A percentile compares a stretch with the other conserved stretches of the same genome.
phyloP scores from a whole-genome alignment of 2,888 invertebrate genomes.

The Cephus rjabovi region DNA sequence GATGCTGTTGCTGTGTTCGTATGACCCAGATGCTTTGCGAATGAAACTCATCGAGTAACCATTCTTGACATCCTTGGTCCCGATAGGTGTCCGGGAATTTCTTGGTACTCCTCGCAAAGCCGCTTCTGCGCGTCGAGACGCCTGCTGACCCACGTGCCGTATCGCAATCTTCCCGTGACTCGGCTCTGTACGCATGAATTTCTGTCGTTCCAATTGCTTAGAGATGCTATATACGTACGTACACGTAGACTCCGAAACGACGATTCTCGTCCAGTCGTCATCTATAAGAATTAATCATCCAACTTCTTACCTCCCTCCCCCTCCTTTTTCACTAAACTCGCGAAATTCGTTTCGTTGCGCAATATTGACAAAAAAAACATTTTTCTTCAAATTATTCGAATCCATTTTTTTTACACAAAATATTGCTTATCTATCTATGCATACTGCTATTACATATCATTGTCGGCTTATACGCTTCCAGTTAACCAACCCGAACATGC shows the following conservation, averaged over 20 bases:
- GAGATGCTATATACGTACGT: background rate
- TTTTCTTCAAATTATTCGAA: too few species aligned
- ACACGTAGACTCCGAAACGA: background rate
- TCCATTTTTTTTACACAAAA: background rate
- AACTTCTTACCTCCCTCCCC: background rate
- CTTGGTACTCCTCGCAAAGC: background rate
- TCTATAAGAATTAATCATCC: background rate
- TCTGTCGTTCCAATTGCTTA: background rate
- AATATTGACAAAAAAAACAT: too few species aligned
- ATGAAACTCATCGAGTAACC: conserved; percentile 36
- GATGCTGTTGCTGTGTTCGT: background rate
- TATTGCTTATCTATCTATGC: background rate
- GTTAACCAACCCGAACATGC: background rate
- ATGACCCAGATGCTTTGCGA: conserved; percentile 47
- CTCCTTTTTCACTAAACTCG: background rate
- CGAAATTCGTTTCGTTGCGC: background rate
- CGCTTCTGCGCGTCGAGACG: background rate
- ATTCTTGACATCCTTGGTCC: conserved; percentile 44
- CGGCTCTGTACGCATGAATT: background rate
- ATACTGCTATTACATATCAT: background rate
- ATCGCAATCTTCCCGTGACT: background rate
- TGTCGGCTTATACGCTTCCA: background rate
- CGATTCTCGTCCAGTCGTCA: background rate
- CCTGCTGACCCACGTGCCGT: background rate
- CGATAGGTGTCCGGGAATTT: conserved; percentile 23